Base-by-base conservation (phyloP, 1,140 invertebrate genomes). In the Pomacea maculata region DNA sequence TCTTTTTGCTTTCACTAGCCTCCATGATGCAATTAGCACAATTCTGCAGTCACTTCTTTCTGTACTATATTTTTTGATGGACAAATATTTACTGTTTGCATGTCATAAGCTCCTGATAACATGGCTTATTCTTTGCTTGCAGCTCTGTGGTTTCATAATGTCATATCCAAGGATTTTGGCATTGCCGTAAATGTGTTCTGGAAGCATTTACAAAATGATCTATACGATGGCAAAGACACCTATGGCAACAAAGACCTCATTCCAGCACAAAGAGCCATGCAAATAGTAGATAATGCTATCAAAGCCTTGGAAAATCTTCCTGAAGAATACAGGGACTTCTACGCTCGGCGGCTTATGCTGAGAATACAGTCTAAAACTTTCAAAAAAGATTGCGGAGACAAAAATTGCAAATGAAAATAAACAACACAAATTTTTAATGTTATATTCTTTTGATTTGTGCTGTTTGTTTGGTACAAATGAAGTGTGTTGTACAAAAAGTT, bases 131-230 rank as follows among this genome's bases (percentile, higher is more conserved):
- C 63, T 72, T 34, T 61, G 68, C 45, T 88, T 87, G 54, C 83
- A 92, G 93, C 93, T 29, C 87, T 94, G n/a, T 94, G 94, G 94
- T 94, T 94, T 83, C 94, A 94, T 84, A 94, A 93, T 86, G 92
- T 93, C 34, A 91, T 89, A 34, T 91, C 93, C 21, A 61, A 92
- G 25, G 91, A 93, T 17, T 93, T 92, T 87, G 91, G 93, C 67
- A 88, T 94, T 68, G 93, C 93, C 17, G 92, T 94, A 0, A 94
- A 94, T 88, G 91, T 94, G 4, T 94, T 94, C 88, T 94, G 94
- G 94, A 93, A 91, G 83, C 92, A 94, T 85, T 86, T 94, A 74
- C 68, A 67, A 3, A 85, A 90, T 14, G 78, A 83, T 25, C 81
- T 92, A 9, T 94, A 94, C 86, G 93, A 94, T 82, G 92, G 91